Evolutionary conservation across 2,888 invertebrate genomes (phyloP), one percentile per base, ranked within the genome.

Genomic region (Catocala fraxini): DNA sequence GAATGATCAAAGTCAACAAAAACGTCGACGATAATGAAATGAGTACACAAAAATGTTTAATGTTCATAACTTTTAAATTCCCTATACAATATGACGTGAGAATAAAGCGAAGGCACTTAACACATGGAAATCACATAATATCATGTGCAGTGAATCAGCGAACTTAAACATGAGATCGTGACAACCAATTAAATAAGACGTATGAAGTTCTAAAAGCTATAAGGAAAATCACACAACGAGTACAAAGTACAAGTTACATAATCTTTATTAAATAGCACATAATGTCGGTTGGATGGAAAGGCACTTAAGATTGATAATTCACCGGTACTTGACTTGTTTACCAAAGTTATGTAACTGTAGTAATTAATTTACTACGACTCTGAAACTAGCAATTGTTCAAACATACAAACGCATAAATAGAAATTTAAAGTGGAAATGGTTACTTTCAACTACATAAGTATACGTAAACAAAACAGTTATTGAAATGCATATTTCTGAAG

Each of bases 201-300:
- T 51, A 62, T 62, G 53, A 34, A 49, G 41, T 57, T 15, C 43
- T 60, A 41, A 59, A 51, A 12, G 45, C 43, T 45, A 51, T 45
- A 5, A 67, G 71, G 69, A 71, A 66, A 68, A 72, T 73, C 75
- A 76, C 73, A 65, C 59, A 71, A 72, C 60, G 41, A 66, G 35
- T 53, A 42, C 56, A 53, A 56, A 59, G 56, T 71, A 62, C 59
- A 12, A 68, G 61, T 75, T 70, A 68, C 71, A 70, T 71, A 71
- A 62, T 15, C 35, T 42, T 46, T 6, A 25, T 34, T 34, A 59
- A 33, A 53, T 47, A 42, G 5, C 41, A 49, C 5, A 33, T 41
- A 25, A 25, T 25, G 34, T 35, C n/a, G 12, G 7, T n/a, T 51
- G 11, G 35, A 51, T 51, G 33, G 33, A 33, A 34, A 47, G 34